Conservation (phyloP, 2,888 invertebrate genomes). For the Tiliacea citrago region DNA sequence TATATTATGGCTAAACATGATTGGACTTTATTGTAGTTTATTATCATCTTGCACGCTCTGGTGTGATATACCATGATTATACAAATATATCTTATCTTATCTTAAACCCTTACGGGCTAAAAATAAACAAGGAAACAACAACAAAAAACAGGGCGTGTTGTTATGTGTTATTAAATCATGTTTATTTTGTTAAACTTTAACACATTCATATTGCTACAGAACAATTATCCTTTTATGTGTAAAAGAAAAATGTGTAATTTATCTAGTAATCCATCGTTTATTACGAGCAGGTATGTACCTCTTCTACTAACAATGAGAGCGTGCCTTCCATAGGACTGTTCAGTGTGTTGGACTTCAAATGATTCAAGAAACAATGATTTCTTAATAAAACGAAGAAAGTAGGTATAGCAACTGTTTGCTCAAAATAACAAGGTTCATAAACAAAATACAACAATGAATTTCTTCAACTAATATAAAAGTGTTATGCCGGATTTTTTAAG, state of each 20-base stretch:
- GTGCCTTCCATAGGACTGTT: not conserved
- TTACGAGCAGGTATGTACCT: not conserved
- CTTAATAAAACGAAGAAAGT: not conserved
- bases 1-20: too few relatives aligned
- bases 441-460: conserved; percentile 10
- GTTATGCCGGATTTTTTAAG: not conserved
- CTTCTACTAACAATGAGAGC: not conserved
- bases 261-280: not conserved
- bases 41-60: too few relatives aligned
- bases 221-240: not conserved
- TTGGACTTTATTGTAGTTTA: too few relatives aligned
- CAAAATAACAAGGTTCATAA: conserved; percentile 2
- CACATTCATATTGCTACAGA: not conserved
- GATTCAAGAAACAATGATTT: not conserved
- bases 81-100: too few relatives aligned
- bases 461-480: not conserved
- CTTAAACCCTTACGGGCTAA: too few relatives aligned
- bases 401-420: not conserved
- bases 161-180: not conserved
- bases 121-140: too few relatives aligned
- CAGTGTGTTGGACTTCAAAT: not conserved
- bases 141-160: too few relatives aligned
- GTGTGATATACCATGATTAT: too few relatives aligned
- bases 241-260: not conserved
- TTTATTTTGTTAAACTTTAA: not conserved